phyloP scores from a whole-genome alignment of 2,797 vertebrate genomes.

The Aselliscus stoliczkanus region DNA sequence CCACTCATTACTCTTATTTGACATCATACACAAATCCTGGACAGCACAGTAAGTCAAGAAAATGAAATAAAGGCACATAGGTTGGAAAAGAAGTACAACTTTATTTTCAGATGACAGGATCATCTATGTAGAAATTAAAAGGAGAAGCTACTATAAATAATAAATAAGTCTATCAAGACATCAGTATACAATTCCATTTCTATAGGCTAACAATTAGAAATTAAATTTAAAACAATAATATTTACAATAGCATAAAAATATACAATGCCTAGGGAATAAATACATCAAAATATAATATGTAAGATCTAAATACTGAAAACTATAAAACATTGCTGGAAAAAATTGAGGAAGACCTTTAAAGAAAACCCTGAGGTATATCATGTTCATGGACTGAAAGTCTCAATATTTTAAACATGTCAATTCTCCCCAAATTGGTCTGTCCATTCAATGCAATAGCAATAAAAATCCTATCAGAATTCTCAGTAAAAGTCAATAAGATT shows the following conservation, averaged over 20 bases:
- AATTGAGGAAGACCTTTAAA: background rate
- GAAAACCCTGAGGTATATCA: background rate
- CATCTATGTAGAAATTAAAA: background rate
- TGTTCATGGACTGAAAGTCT: background rate
- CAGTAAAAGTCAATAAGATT: background rate
- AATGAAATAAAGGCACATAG: background rate
- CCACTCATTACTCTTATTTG: background rate
- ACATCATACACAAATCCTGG: background rate
- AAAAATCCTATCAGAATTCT: background rate
- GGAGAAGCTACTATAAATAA: background rate
- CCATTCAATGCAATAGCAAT: background rate
- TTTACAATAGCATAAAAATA: background rate
- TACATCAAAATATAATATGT: background rate
- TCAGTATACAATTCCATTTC: background rate
- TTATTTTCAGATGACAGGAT: background rate
- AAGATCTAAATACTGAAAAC: background rate
- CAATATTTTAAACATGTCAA: background rate
- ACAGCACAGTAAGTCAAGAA: background rate
- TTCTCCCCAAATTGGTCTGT: background rate
- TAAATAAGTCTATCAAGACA: background rate
- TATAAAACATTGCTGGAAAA: background rate
- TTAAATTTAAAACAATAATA: background rate
- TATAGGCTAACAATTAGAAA: background rate
- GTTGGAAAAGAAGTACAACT: background rate
- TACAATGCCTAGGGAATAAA: background rate